Conservation (phyloP, 2,113 vertebrate species). For the Riparia riparia region DNA sequence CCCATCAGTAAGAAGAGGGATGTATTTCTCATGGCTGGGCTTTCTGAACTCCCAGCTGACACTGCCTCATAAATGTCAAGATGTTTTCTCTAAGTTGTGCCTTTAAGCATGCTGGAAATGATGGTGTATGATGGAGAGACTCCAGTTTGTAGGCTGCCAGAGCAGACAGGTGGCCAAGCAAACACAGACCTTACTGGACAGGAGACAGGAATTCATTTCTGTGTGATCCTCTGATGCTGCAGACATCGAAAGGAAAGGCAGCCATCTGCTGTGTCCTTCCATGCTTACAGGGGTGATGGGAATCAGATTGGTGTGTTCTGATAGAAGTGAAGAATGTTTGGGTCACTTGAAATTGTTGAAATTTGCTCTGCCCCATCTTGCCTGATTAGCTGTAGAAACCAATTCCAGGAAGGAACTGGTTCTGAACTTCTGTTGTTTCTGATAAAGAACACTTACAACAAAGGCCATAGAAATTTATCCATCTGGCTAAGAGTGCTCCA, state of each 20-base stretch:
- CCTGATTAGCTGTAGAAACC: not conserved
- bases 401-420: not conserved
- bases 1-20: not conserved
- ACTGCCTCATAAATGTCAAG: not conserved
- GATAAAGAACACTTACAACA: not conserved
- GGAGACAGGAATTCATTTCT: not conserved
- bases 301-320: not conserved
- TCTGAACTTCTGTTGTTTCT: not conserved
- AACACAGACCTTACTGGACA: not conserved
- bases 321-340: not conserved
- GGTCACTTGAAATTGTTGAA: not conserved
- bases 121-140: not conserved
- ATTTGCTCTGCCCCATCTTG: not conserved
- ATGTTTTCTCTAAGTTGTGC: not conserved
- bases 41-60: conserved; percentile 3
- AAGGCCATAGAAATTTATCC: not conserved
- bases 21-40: not conserved
- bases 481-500: not conserved
- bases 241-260: conserved; percentile 2
- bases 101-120: not conserved
- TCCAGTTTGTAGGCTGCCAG: not conserved
- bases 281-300: not conserved
- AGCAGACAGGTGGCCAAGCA: not conserved
- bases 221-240: not conserved
- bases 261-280: not conserved